Evolutionary conservation across 1,140 invertebrate species (phyloP), one percentile per base, ranked within the genome.

Genomic region (Carposina sasakii): DNA sequence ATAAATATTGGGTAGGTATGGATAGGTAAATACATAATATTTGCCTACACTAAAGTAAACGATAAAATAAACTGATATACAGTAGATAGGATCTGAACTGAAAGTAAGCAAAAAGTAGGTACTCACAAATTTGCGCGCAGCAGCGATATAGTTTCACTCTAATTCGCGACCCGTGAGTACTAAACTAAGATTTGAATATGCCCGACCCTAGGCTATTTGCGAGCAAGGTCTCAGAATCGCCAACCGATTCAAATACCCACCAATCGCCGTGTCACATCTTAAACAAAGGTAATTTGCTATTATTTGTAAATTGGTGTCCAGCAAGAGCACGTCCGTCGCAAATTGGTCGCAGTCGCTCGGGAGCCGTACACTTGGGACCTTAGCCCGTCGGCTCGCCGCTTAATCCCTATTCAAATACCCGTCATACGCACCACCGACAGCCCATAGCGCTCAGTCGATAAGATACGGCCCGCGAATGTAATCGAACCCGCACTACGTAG

Each of bases 231-330:
- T 81, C 60, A 47, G 57, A 63, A 81, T 81, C 68, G 72, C 69
- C 67, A 81, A 75, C 65, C 77, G 76, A 83, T 83, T 83, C 78
- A 81, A 57, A 83, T 83, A 74, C 75, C 77, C 77, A 81, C 81
- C 81, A 84, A 77, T 77, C 72, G 71, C 68, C 65, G 69, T 78
- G 70, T 77, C 77, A 84, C 77, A 76, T 78, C 81, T 84, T 81
- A 81, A 81, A 84, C 77, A 76, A 75, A 70, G 76, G 77, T 84
- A 84, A 84, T 84, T 81, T 78, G 76, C 76, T 78, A 83, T 84
- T 81, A 84, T 81, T 81, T 77, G 81, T 81, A 84, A 84, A 84
- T 84, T 84, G 81, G 71, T 70, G 71, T 62, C 57, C 63, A 8
- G 33, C 33, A 16, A 39, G 19, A 53, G 68, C 57, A 70, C 78